Evolutionary conservation across 2,113 vertebrate species (phyloP), one percentile per base, ranked within the genome.

Genomic region (Ia io): DNA sequence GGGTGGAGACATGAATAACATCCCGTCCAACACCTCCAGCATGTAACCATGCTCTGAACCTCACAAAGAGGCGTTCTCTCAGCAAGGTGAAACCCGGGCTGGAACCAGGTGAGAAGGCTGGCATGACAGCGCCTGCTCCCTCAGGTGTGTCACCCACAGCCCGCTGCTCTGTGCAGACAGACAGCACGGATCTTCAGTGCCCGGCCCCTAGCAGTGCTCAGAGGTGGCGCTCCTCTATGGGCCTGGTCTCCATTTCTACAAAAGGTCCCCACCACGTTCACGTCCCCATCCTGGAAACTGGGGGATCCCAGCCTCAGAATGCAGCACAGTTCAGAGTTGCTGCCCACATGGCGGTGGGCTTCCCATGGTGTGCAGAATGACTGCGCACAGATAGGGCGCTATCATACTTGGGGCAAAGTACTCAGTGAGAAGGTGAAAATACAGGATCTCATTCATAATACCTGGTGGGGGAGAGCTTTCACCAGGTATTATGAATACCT

Each of bases 321-420:
- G 14, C 37, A 61, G 49, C 35, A 11, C 49, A 18, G 32, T 5
- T 32, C 37, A n/a, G 51, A 53, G 61, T 1, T 23, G 35, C 30
- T 14, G 32, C 30, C 28, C 47, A 6, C 1, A 9, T 4, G 49
- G 53, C 20, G 22, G 40, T 2, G 17, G 30, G 14, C 70, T 10
- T 82, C 47, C 23, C 14, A 9, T 0, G 11, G 32, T 9, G 0
- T n/a, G 11, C n/a, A 6, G 44, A 14, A 22, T 0, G 61, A 6
- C 76, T 22, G 5, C 42, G 80, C 69, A 28, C 28, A 65, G 59
- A 14, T 0, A 35, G 9, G 73, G 53, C 4, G 4, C 1, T 30
- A 1, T 9, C 74, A 84, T 9, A 23, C 22, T 16, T 20, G 37
- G 2, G 56, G n/a, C 17, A 23, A 25, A 85, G 51, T 1, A 6